These are phyloP conservation scores for Agrypnus murinus DNA, from an alignment of 2,888 invertebrate species.

Conservation along the genomic window DNA sequence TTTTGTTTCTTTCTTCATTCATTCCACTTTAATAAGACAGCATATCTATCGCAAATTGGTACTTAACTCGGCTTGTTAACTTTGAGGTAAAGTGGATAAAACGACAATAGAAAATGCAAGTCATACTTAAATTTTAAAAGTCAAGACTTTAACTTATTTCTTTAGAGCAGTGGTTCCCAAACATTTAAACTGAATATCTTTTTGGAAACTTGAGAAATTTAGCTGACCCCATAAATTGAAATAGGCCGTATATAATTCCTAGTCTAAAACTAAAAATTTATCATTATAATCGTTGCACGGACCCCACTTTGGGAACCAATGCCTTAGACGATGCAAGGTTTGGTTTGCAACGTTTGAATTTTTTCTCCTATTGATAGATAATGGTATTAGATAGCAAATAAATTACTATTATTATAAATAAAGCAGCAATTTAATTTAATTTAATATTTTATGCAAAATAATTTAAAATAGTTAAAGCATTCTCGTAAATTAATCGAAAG, in stretches of 20 bases:
- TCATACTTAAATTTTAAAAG: slow-evolving; percentile 22
- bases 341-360: background rate
- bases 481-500: slow-evolving; percentile 26
- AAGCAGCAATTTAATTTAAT: background rate
- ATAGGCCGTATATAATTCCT: too few relatives aligned
- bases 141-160: slow-evolving; percentile 19
- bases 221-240: too few relatives aligned
- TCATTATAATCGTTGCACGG: too few relatives aligned
- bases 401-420: background rate
- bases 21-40: slow-evolving; percentile 10
- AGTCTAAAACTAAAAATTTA: too few relatives aligned
- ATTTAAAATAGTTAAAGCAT: background rate
- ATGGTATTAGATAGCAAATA: slow-evolving; percentile 3
- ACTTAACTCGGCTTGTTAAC: slow-evolving; percentile 34
- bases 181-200: too few relatives aligned
- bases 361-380: slow-evolving; percentile 10
- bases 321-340: slow-evolving; percentile 4
- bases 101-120: slow-evolving; percentile 38
- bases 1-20: too few relatives aligned
- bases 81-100: slow-evolving; percentile 17
- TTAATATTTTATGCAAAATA: too few relatives aligned
- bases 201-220: too few relatives aligned
- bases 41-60: slow-evolving; percentile 35
- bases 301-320: too few relatives aligned
- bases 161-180: too few relatives aligned